A percentile compares a stretch with the other conserved stretches of the same genome.
phyloP scores from a whole-genome alignment of 2,797 vertebrate genomes.

The Vultur gryphus region DNA sequence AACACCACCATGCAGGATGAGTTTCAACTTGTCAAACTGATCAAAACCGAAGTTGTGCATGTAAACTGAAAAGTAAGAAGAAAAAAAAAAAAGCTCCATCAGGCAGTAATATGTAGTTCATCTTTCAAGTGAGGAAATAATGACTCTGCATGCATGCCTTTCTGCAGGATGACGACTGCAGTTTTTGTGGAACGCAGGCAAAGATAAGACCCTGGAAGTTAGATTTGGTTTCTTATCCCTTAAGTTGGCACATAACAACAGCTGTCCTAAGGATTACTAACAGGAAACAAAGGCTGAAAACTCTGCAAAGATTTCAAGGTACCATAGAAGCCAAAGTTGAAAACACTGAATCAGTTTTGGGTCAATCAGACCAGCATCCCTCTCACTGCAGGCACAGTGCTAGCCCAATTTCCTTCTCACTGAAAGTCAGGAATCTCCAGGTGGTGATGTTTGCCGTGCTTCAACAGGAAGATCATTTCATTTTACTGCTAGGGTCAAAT shows the following conservation, averaged over 20 bases:
- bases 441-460: not conserved
- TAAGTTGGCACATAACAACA: not conserved
- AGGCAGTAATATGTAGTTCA: not conserved
- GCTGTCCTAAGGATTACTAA: not conserved
- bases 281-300: not conserved
- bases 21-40: not conserved
- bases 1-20: not conserved
- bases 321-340: not conserved
- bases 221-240: not conserved
- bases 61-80: not conserved
- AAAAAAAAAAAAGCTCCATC: not conserved
- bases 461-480: not conserved
- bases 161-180: not conserved
- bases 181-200: not conserved
- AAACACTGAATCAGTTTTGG: not conserved
- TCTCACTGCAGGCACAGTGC: not conserved
- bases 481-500: not conserved
- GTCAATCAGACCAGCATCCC: not conserved
- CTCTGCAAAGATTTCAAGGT: not conserved
- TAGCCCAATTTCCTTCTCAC: not conserved
- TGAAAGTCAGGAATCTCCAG: not conserved
- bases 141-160: not conserved
- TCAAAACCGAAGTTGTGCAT: not conserved
- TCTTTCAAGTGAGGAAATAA: not conserved
- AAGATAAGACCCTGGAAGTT: not conserved